These are phyloP conservation scores for Syndactyla subalaris DNA, from an alignment of 2,797 vertebrate genomes.

Conservation along the genomic window DNA sequence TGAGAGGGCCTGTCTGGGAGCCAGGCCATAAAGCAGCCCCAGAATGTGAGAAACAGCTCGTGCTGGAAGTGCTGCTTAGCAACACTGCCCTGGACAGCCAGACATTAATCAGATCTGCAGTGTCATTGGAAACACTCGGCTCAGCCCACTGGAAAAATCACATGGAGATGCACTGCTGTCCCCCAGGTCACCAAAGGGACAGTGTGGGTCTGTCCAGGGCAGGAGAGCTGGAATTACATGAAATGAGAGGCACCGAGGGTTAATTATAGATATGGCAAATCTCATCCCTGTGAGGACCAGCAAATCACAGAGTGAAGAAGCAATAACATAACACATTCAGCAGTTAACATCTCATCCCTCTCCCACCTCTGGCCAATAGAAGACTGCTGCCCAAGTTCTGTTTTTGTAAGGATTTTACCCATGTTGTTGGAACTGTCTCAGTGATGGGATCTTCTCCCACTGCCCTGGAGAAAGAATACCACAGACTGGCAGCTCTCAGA, in stretches of 20 bases:
- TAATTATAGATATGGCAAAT: constrained; percentile 17
- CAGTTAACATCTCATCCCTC: background rate
- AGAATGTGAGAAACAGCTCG: background rate
- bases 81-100: constrained; percentile 60
- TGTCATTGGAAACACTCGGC: constrained; percentile 6
- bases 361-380: background rate
- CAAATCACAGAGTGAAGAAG: background rate
- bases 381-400: background rate
- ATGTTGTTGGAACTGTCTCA: background rate
- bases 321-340: background rate
- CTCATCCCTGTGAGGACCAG: background rate
- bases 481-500: background rate
- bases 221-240: constrained; percentile 1
- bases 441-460: background rate
- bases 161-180: background rate
- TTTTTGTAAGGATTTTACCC: background rate
- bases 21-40: background rate
- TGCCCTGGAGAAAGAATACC: background rate
- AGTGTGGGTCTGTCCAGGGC: background rate
- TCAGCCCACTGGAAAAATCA: constrained; percentile 22
- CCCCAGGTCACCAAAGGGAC: constrained; percentile 26
- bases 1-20: background rate
- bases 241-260: constrained; percentile 17
- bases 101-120: constrained; percentile 33
- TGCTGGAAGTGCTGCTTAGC: constrained; percentile 61